A percentile compares a stretch with the other conserved stretches of the same genome.
phyloP scores from a whole-genome alignment of 2,888 invertebrate genomes.

The Nemapogon koenigi region DNA sequence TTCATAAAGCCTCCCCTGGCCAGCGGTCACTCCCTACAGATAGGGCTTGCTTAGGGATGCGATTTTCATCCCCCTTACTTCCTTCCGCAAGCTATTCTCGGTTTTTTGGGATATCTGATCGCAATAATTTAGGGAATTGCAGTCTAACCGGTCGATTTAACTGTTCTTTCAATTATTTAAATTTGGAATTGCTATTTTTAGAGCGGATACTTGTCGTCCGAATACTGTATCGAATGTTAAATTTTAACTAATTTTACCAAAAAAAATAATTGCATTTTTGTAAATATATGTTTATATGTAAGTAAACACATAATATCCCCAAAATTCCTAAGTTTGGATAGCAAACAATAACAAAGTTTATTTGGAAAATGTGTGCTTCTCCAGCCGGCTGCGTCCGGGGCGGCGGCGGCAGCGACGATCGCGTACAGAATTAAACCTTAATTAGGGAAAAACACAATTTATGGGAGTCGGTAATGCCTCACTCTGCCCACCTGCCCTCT shows the following conservation, averaged over 20 bases:
- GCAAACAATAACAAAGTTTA: too few relatives aligned
- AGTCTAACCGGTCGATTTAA: too few relatives aligned
- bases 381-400: neutral
- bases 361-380: neutral
- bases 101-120: neutral
- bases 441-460: conserved; percentile 62
- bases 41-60: conserved; percentile 26
- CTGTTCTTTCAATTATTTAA: too few relatives aligned
- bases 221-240: too few relatives aligned
- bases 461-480: conserved; percentile 41
- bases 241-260: too few relatives aligned
- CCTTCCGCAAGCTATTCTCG: conserved; percentile 18
- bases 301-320: too few relatives aligned
- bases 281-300: too few relatives aligned
- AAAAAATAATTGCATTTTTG: too few relatives aligned
- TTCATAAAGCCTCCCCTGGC: conserved; percentile 54
- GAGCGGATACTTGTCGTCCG: too few relatives aligned
- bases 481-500: conserved; percentile 31
- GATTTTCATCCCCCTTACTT: conserved; percentile 34
- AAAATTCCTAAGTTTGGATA: too few relatives aligned
- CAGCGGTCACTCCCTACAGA: conserved; percentile 25
- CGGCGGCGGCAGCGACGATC: conserved; percentile 6
- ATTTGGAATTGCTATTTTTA: too few relatives aligned
- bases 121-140: too few relatives aligned
- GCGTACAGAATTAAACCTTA: conserved; percentile 43